Evolutionary conservation across 2,113 vertebrate genomes (phyloP).

Genomic region (Cebus imitator): DNA sequence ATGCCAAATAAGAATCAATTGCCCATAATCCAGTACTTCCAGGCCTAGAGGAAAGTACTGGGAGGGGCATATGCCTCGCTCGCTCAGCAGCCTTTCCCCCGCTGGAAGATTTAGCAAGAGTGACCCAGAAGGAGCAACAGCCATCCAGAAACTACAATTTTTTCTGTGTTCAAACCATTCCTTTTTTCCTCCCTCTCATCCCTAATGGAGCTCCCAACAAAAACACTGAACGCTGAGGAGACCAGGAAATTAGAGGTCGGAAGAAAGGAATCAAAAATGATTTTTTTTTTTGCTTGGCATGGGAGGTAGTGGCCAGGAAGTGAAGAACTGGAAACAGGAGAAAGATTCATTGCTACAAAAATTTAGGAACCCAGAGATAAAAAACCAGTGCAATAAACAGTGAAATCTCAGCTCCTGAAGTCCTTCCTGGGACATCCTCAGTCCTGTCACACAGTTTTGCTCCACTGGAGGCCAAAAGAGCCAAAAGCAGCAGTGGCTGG

Average conservation of each 20-base stretch:
- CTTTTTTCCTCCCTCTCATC: not conserved
- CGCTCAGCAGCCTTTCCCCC: rapidly evolving
- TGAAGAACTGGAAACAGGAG: not conserved
- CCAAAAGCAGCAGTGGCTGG: not conserved
- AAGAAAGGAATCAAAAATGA: not conserved
- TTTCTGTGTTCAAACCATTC: not conserved
- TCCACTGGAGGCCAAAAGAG: rapidly evolving
- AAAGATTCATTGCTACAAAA: not conserved
- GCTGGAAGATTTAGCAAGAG: not conserved
- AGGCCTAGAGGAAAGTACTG: not conserved
- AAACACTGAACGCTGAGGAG: not conserved
- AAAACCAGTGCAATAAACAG: not conserved
- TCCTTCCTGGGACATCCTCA: not conserved
- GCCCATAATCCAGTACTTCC: not conserved
- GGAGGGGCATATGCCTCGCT: not conserved
- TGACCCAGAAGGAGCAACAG: not conserved
- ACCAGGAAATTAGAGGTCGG: not conserved
- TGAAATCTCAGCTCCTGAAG: not conserved
- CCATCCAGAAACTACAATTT: not conserved
- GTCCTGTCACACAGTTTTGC: not conserved
- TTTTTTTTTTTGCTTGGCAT: not conserved
- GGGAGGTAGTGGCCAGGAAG: not conserved
- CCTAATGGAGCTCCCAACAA: not conserved
- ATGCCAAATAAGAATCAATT: not conserved
- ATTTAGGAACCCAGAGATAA: not conserved